A percentile compares a stretch with the other conserved stretches of the same genome.
Evolutionary conservation across 2,888 invertebrate species (phyloP).

Genomic region (Anoncus sp.): DNA sequence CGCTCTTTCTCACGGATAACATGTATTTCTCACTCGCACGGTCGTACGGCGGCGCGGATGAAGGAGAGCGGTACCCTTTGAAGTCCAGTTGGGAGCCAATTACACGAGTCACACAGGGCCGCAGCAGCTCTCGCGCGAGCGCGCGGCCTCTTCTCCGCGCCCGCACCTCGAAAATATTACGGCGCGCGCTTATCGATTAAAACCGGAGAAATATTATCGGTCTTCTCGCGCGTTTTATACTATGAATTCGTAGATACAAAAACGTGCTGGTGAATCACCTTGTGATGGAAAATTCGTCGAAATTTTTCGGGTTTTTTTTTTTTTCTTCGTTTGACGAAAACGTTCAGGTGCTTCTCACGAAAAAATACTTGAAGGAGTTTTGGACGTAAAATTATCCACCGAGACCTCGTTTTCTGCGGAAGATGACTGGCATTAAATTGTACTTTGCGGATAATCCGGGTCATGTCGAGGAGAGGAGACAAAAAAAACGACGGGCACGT

Average conservation of each 20-base stretch:
- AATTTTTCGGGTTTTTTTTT: background rate
- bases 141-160: conserved; percentile 59
- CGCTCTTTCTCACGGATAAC: conserved; percentile 25
- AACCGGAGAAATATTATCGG: conserved; percentile 77
- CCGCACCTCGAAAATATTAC: conserved; percentile 56
- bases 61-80: conserved; percentile 83
- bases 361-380: background rate
- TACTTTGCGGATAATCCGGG: conserved; percentile 29
- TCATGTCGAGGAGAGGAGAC: conserved; percentile 4
- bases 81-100: conserved; percentile 84
- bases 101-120: conserved; percentile 83
- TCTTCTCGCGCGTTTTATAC: conserved; percentile 51
- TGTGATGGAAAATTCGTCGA: conserved; percentile 13
- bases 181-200: conserved; percentile 78
- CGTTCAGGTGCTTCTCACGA: background rate
- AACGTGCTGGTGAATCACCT: conserved; percentile 1
- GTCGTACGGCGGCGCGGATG: conserved; percentile 82
- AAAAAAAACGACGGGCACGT: conserved; percentile 35
- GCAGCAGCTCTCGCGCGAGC: conserved; percentile 74
- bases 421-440: conserved; percentile 44
- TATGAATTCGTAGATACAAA: conserved; percentile 40
- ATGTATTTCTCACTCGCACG: conserved; percentile 53
- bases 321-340: background rate
- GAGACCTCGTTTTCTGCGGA: conserved; percentile 4
- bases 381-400: conserved; percentile 2